These are phyloP conservation scores for Origma solitaria DNA, from an alignment of 2,113 vertebrate genomes.

Conservation along the genomic window DNA sequence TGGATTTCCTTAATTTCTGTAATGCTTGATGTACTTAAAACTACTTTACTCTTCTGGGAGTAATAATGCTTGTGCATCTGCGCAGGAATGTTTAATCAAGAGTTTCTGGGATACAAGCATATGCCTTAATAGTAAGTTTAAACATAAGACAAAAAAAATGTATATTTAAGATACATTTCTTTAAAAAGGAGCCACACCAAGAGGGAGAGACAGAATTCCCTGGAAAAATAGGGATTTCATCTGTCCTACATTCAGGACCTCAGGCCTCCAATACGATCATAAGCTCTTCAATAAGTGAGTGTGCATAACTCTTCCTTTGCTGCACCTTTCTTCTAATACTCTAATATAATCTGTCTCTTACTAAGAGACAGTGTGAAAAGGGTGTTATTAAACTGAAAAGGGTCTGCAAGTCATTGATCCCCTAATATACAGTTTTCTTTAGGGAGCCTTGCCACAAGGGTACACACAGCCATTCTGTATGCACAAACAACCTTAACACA, in stretches of 20 bases:
- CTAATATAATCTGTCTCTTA: neutral
- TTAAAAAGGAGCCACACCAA: neutral
- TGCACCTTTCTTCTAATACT: neutral
- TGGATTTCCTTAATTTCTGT: neutral
- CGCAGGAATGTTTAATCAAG: neutral
- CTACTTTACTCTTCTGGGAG: neutral
- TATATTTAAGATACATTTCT: neutral
- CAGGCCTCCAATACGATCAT: neutral
- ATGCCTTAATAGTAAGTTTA: neutral
- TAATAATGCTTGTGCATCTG: neutral
- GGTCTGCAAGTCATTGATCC: neutral
- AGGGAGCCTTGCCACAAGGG: neutral
- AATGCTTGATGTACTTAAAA: neutral
- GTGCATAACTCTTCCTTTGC: neutral
- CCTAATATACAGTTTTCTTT: neutral
- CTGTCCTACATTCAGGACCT: neutral
- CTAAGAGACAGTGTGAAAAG: neutral
- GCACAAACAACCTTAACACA: neutral
- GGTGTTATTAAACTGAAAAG: neutral
- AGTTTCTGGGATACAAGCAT: neutral
- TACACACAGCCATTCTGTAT: neutral
- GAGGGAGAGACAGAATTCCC: neutral
- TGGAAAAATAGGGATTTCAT: neutral
- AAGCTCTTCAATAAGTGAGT: neutral
- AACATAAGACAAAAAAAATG: neutral